Base-by-base conservation (phyloP, 2,113 vertebrate genomes). In the Aleadryas rufinucha region DNA sequence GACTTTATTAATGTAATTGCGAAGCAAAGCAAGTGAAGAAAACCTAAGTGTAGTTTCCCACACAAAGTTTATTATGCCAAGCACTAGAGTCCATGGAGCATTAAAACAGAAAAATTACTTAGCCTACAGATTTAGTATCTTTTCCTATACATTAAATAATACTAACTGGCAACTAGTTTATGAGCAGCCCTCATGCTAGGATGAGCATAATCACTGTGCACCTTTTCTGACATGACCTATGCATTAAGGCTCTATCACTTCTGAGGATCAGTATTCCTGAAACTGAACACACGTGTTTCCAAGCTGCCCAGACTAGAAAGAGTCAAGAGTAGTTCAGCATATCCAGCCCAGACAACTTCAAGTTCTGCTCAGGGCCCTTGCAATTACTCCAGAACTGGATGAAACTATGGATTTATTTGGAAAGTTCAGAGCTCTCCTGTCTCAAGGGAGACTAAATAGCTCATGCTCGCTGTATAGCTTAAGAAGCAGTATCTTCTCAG, bases 341-440 rank as follows among this genome's bases (percentile, higher is more conserved):
- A 52, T 9, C 16, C 41, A 87, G 16, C 8, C 41, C 75, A 69
- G 37, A n/a, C 4, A 72, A 9, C n/a, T 45, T 57, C 53, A 33
- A 50, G 26, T 30, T 83, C 45, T 77, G 28, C 42, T 57, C 57
- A 49, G 19, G 16, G 15, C 42, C 13, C 41, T 83, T 76, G 31
- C 26, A 90, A 85, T 72, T 66, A 23, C 41, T 31, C 28, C 23
- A 72, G n/a, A 33, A 53, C 37, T 57, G 39, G 37, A 57, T 86
- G 54, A 54, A 83, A 39, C 14, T 6, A 8, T 35, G 37, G 28
- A 66, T 95, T 64, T 84, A 49, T 50, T 47, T 50, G 33, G 19
- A 59, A 49, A 77, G n/a, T 85, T 94, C 45, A 86, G 59, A 65
- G 66, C 17, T 86, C 76, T 68, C 61, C 53, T 80, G 37, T 57